Conservation (phyloP, 2,888 invertebrate species). For the Meghimatium bilineatum region DNA sequence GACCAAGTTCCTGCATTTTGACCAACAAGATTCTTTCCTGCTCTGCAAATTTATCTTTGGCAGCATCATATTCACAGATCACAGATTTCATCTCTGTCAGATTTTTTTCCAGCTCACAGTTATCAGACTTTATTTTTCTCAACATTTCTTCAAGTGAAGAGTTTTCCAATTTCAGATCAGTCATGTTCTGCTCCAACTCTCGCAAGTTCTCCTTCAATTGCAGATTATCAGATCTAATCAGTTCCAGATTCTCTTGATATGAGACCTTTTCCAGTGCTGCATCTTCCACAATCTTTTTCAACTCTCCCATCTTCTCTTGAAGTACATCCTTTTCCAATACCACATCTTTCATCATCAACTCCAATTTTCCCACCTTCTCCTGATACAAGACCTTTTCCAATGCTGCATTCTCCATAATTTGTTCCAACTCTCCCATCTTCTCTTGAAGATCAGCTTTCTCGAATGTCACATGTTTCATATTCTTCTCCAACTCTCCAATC, state of each 20-base stretch:
- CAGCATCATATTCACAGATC: not conserved
- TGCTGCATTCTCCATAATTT: not conserved
- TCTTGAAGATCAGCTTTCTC: not conserved
- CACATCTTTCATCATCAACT: not conserved
- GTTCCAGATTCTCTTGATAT: not conserved
- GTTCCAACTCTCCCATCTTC: not conserved
- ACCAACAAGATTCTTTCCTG: not conserved
- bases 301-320: not conserved
- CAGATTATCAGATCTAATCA: not conserved
- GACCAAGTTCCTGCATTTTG: slow-evolving; percentile 8
- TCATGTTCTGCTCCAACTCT: not conserved
- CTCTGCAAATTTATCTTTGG: slow-evolving; percentile 10
- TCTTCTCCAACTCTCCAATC: not conserved
- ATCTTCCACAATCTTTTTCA: not conserved
- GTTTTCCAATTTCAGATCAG: not conserved
- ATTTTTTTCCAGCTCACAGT: not conserved
- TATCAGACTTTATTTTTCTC: not conserved
- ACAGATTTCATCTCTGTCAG: not conserved
- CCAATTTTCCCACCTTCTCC: not conserved
- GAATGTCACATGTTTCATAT: not conserved
- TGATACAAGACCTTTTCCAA: not conserved
- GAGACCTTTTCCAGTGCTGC: not conserved
- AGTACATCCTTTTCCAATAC: not conserved
- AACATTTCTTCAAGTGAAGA: not conserved
- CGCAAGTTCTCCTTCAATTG: not conserved